Conservation (phyloP, 2,113 vertebrate genomes). For the Atractosteus spatula region DNA sequence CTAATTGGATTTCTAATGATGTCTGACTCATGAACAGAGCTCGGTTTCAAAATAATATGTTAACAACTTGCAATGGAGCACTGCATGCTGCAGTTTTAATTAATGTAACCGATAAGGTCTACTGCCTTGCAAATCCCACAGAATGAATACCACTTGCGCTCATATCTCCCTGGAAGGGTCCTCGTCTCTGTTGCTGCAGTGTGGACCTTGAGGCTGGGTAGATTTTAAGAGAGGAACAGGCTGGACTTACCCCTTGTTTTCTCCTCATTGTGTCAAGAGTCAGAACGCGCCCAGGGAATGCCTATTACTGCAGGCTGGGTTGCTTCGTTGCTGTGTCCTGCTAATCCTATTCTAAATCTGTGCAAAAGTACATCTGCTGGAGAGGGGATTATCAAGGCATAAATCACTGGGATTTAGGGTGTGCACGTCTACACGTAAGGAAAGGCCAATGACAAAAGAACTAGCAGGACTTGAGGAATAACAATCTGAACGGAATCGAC, state of each 20-base stretch:
- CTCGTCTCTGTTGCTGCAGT: too few relatives aligned
- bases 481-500: not conserved
- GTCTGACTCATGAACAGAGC: too few relatives aligned
- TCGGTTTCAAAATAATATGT: too few relatives aligned
- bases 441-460: not conserved
- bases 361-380: not conserved
- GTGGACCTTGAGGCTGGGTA: too few relatives aligned
- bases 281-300: not conserved
- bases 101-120: too few relatives aligned
- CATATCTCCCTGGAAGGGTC: too few relatives aligned
- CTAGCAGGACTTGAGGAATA: not conserved
- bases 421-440: not conserved
- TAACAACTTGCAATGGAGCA: too few relatives aligned
- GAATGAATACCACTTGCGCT: too few relatives aligned
- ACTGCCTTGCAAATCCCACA: too few relatives aligned
- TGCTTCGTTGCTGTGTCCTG: not conserved
- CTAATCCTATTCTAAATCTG: slow-evolving; percentile 17
- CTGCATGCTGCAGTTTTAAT: too few relatives aligned
- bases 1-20: too few relatives aligned
- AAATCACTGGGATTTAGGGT: not conserved
- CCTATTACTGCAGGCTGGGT: not conserved
- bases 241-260: slow-evolving; percentile 13
- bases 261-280: slow-evolving; percentile 5
- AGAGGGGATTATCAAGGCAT: slow-evolving; percentile 8
- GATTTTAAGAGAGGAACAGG: not conserved